phyloP scores from a whole-genome alignment of 2,888 invertebrate species.

The Hipparchia semele region DNA sequence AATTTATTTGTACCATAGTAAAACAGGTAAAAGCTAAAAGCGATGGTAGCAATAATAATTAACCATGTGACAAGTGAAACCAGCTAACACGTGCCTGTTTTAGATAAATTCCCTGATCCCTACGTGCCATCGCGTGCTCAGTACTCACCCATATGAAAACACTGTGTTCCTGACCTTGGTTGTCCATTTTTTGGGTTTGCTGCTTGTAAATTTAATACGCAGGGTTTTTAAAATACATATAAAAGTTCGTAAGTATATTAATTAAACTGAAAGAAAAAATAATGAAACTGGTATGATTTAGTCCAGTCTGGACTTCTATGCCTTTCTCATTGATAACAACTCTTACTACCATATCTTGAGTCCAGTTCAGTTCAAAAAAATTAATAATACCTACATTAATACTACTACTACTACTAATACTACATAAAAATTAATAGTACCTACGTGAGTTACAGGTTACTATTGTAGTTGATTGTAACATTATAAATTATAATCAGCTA shows the following conservation, averaged over 20 bases:
- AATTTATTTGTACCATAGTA: neutral
- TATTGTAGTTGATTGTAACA: too few relatives aligned
- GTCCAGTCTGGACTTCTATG: too few relatives aligned
- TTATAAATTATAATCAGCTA: too few relatives aligned
- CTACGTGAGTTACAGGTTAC: neutral
- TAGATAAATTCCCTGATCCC: neutral
- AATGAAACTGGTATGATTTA: neutral
- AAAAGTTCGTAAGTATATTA: neutral
- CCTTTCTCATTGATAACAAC: too few relatives aligned
- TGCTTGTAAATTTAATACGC: conserved; percentile 58
- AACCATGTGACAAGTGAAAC: neutral
- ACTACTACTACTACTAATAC: too few relatives aligned
- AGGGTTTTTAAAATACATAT: conserved; percentile 1
- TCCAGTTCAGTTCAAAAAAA: neutral
- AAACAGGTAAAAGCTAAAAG: neutral
- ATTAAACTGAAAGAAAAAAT: neutral
- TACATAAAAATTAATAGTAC: too few relatives aligned
- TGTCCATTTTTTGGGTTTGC: conserved; percentile 67
- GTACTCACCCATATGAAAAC: conserved; percentile 83
- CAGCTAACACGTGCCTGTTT: neutral
- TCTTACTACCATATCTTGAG: neutral
- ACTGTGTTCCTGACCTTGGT: conserved; percentile 77
- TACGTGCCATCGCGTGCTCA: conserved; percentile 61
- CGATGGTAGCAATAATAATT: too few relatives aligned
- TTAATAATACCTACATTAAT: too few relatives aligned